phyloP scores from a whole-genome alignment of 1,140 invertebrate genomes.

The Tetranychus urticae region DNA sequence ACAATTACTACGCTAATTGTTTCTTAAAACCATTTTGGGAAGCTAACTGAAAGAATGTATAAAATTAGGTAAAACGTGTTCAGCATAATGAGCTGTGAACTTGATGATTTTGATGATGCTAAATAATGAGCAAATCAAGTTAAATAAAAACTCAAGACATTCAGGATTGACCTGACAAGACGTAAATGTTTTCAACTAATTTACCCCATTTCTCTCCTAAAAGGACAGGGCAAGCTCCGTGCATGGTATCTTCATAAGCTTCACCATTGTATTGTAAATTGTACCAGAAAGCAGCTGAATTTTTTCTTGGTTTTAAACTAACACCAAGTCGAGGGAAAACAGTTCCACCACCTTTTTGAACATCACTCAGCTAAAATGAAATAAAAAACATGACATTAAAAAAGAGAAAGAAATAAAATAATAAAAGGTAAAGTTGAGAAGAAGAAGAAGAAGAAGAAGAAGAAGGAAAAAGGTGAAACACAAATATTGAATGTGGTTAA shows the following conservation, averaged over 20 bases:
- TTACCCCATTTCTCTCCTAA: conserved; percentile 28
- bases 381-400: background rate
- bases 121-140: background rate
- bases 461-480: too few species aligned
- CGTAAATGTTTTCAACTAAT: background rate
- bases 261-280: conserved; percentile 24
- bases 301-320: conserved; percentile 13
- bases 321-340: conserved; percentile 22
- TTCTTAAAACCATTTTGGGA: too few species aligned
- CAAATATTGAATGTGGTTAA: too few species aligned
- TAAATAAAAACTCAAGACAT: background rate
- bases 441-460: too few species aligned
- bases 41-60: too few species aligned
- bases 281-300: conserved; percentile 25
- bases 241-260: conserved; percentile 22
- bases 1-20: too few species aligned
- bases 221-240: conserved; percentile 28
- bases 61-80: too few species aligned
- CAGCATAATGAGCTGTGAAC: too few species aligned
- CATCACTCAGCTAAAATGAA: conserved; percentile 19
- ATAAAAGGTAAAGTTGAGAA: too few species aligned
- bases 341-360: conserved; percentile 23
- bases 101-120: too few species aligned
- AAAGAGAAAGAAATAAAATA: too few species aligned
- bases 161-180: background rate